Conservation (phyloP, 1,140 invertebrate genomes). For the Drosophila serrata region DNA sequence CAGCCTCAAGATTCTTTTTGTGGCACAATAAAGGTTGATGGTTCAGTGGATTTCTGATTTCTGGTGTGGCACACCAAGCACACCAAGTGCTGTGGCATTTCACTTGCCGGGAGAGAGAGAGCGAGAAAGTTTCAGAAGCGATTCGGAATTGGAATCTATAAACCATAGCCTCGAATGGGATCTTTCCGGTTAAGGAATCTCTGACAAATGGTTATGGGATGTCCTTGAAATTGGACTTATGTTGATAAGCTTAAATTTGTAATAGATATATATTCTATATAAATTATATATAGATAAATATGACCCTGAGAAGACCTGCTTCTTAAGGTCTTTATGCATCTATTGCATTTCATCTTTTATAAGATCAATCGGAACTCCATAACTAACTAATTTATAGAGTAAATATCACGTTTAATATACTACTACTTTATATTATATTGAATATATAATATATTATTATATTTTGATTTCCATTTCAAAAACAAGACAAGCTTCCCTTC, state of each 20-base stretch:
- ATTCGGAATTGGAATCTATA: conserved; percentile 16
- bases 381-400: neutral
- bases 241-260: too few relatives aligned
- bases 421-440: neutral
- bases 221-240: neutral
- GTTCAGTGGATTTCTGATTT: conserved; percentile 18
- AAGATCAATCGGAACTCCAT: neutral
- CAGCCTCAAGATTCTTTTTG: conserved; percentile 63
- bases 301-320: too few relatives aligned
- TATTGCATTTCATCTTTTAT: too few relatives aligned
- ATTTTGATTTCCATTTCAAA: neutral
- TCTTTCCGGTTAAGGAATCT: neutral
- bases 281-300: too few relatives aligned
- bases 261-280: too few relatives aligned
- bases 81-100: conserved; percentile 42
- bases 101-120: conserved; percentile 30
- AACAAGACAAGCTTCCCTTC: neutral
- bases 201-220: neutral
- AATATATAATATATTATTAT: neutral
- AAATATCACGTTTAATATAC: neutral
- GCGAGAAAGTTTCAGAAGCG: conserved; percentile 59
- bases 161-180: neutral
- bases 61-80: conserved; percentile 21
- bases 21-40: conserved; percentile 50
- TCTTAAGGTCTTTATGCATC: too few relatives aligned